These are phyloP conservation scores for Ditylenchus weischeri DNA, from an alignment of 2,888 invertebrate species.

Conservation along the genomic window DNA sequence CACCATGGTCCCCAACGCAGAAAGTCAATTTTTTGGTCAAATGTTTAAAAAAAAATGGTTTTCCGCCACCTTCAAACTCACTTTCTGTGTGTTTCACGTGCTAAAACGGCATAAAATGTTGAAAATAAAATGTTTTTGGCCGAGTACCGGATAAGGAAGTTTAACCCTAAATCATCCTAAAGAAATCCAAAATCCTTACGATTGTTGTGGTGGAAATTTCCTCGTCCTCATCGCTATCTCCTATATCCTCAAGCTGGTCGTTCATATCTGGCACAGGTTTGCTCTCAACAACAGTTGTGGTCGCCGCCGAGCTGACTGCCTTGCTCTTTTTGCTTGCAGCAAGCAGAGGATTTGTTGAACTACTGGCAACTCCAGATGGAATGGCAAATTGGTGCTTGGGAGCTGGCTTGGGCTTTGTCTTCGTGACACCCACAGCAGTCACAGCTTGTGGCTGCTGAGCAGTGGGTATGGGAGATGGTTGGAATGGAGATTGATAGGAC, in stretches of 20 bases:
- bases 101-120: too few species aligned
- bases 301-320: not conserved
- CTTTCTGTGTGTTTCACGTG: too few species aligned
- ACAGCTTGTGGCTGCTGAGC: not conserved
- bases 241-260: conserved; percentile 17
- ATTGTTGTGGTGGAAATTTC: conserved; percentile 14
- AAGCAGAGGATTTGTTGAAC: conserved; percentile 15
- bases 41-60: too few species aligned
- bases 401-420: not conserved
- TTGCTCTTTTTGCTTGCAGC: not conserved
- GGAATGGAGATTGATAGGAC: conserved; percentile 9
- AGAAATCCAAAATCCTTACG: not conserved
- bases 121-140: too few species aligned
- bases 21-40: too few species aligned
- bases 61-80: too few species aligned
- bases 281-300: not conserved
- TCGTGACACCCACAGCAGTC: not conserved
- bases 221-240: conserved; percentile 33
- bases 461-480: not conserved
- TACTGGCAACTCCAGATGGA: conserved; percentile 21
- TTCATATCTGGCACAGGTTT: not conserved
- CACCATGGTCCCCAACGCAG: too few species aligned
- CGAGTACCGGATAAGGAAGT: too few species aligned
- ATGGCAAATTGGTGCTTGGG: not conserved
- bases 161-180: too few species aligned